Evolutionary conservation across 2,113 vertebrate species (phyloP).

Genomic region (Echinops telfairi): DNA sequence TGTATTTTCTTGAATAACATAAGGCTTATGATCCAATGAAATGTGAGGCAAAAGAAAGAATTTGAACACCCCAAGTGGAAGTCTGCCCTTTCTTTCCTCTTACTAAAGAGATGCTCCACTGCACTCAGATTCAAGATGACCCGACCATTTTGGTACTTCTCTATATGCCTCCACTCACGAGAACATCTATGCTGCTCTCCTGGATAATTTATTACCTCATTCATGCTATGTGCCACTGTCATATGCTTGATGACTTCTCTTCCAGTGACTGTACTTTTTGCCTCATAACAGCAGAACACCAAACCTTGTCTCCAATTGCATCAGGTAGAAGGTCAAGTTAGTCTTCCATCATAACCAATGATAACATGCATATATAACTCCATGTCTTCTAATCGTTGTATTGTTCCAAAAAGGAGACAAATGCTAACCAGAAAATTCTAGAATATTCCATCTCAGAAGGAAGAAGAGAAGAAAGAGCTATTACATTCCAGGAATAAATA

Average conservation of each 20-base stretch:
- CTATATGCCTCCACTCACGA: not conserved
- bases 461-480: slow-evolving; percentile 1
- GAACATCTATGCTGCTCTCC: not conserved
- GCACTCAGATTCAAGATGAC: not conserved
- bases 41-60: not conserved
- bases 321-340: not conserved
- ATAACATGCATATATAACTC: slow-evolving; percentile 34
- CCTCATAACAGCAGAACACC: not conserved
- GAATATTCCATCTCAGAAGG: not conserved
- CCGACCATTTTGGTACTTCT: not conserved
- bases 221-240: not conserved
- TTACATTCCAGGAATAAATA: not conserved
- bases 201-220: not conserved
- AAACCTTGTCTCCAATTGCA: not conserved
- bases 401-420: not conserved
- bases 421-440: not conserved
- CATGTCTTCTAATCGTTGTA: not conserved
- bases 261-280: no score
- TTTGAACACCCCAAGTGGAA: not conserved
- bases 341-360: not conserved
- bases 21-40: not conserved
- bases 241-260: not conserved
- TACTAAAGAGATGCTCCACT: not conserved
- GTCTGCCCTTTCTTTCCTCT: not conserved
- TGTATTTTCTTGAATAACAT: not conserved